A percentile compares a stretch with the other conserved stretches of the same genome.
Conservation (phyloP, 1,140 invertebrate species). For the Phenacoccus solenopsis region DNA sequence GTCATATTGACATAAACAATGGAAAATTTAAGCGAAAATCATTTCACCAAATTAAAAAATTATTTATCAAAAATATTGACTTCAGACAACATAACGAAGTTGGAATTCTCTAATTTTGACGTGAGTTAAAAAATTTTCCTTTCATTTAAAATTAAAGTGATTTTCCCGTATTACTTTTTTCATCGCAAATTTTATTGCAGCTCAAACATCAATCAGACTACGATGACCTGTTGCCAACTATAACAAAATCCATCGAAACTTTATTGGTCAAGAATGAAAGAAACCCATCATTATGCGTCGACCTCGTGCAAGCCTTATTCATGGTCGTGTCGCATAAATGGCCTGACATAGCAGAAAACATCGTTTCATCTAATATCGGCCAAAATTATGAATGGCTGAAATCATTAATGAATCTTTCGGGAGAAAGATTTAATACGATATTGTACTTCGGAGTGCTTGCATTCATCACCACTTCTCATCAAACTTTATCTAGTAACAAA, state of each 20-base stretch:
- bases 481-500: background rate
- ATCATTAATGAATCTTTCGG: background rate
- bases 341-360: background rate
- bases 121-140: too few species aligned
- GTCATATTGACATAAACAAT: too few species aligned
- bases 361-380: background rate
- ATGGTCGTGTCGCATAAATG: background rate
- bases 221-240: background rate
- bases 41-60: too few species aligned
- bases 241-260: background rate
- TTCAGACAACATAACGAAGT: too few species aligned
- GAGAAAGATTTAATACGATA: background rate
- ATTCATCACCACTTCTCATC: background rate
- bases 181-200: background rate
- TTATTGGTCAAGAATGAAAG: background rate
- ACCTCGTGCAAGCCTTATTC: background rate
- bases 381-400: background rate
- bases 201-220: background rate
- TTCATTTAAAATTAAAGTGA: too few species aligned
- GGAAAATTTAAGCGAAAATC: too few species aligned
- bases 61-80: too few species aligned
- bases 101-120: too few species aligned
- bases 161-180: too few species aligned
- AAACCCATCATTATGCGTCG: background rate
- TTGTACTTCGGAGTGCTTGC: background rate